Percentiles rank a stretch among this genome's conserved stretches.
phyloP scores from a whole-genome alignment of 2,888 invertebrate genomes.

The Eurytoma adleriae region DNA sequence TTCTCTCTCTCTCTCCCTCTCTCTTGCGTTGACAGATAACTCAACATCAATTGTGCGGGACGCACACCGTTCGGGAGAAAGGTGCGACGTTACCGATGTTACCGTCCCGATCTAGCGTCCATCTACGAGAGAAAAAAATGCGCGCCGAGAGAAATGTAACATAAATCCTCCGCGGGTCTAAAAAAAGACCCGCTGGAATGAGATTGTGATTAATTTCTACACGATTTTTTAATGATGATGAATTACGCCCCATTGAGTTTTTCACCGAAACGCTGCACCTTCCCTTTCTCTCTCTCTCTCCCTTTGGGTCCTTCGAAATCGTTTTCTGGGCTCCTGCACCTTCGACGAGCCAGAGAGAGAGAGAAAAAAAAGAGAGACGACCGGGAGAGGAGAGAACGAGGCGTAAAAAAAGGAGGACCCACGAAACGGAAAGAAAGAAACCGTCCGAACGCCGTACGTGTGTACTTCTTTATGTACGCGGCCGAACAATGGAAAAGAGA shows the following conservation, averaged over 20 bases:
- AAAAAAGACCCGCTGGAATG: slow-evolving; percentile 2
- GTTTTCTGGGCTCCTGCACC: slow-evolving; percentile 35
- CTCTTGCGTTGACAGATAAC: slow-evolving; percentile 28
- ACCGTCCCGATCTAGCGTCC: slow-evolving; percentile 19
- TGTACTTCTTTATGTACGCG: slow-evolving; percentile 55
- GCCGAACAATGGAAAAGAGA: slow-evolving; percentile 57
- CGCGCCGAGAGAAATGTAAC: slow-evolving; percentile 4
- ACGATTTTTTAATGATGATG: slow-evolving; percentile 55
- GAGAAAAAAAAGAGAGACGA: neutral
- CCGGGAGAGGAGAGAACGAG: neutral
- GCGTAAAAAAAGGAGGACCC: slow-evolving; percentile 20
- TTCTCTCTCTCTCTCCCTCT: neutral
- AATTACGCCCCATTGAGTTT: slow-evolving; percentile 51
- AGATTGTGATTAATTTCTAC: slow-evolving; percentile 50
- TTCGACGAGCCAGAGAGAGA: slow-evolving; percentile 20
- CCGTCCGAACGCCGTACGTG: slow-evolving; percentile 39
- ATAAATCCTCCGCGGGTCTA: slow-evolving; percentile 23
- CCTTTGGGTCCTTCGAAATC: slow-evolving; percentile 56
- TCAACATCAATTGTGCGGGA: slow-evolving; percentile 18
- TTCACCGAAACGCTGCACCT: slow-evolving; percentile 38
- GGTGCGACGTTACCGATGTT: slow-evolving; percentile 10
- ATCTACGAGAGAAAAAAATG: slow-evolving; percentile 9
- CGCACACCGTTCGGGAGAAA: neutral
- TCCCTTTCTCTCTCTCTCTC: slow-evolving; percentile 27
- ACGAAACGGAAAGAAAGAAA: slow-evolving; percentile 52